phyloP scores from a whole-genome alignment of 2,113 vertebrate genomes.

The Silurus glanis region DNA sequence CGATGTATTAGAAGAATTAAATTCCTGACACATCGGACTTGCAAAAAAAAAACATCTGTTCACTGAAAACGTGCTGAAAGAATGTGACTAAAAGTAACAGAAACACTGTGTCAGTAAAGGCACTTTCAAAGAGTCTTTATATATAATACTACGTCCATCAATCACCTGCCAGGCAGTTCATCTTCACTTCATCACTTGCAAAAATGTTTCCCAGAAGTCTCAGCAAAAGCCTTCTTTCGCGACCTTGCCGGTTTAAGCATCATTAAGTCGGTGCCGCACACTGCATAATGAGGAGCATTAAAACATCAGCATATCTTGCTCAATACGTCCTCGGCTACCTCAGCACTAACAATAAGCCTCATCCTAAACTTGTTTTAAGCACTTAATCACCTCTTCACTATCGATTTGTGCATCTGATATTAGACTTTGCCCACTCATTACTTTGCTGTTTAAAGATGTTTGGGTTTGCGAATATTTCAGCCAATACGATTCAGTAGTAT shows the following conservation, averaged over 20 bases:
- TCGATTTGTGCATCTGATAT: conserved; percentile 22
- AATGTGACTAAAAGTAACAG: background rate
- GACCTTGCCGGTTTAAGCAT: conserved; percentile 2
- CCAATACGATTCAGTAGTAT: background rate
- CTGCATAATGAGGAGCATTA: conserved; percentile 5
- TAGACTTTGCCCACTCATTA: conserved; percentile 12
- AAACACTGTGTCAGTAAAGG: background rate
- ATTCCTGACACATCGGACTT: background rate
- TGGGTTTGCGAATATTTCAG: background rate
- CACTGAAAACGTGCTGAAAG: background rate
- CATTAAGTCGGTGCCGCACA: conserved; percentile 17
- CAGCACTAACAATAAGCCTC: conserved; percentile 29
- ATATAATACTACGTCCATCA: background rate
- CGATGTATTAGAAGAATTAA: too few relatives aligned
- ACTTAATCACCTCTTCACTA: conserved; percentile 3
- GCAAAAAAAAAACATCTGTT: background rate
- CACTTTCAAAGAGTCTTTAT: background rate
- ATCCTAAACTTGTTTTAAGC: background rate
- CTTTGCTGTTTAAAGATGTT: conserved; percentile 1
- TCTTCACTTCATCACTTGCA: background rate
- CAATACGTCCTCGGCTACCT: conserved; percentile 45
- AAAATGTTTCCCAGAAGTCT: conserved; percentile 2
- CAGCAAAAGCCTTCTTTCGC: background rate
- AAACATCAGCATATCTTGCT: conserved; percentile 38
- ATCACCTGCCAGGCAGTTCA: background rate